phyloP scores from a whole-genome alignment of 2,888 invertebrate genomes.

The Candidula unifasciata region DNA sequence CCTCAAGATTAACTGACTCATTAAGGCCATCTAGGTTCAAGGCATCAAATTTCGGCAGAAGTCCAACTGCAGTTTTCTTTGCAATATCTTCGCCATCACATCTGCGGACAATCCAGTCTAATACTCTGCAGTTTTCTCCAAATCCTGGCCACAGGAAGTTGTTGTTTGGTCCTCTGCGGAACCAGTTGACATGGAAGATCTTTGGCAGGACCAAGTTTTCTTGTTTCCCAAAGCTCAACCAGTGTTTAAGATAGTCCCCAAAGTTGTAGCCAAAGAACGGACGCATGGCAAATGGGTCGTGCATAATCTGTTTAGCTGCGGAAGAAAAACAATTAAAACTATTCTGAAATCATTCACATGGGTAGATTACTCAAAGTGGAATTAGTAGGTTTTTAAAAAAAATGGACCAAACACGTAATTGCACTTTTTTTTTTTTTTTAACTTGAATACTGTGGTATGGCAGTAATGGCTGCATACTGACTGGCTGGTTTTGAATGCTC shows the following conservation, averaged over 20 bases:
- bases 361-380: no score
- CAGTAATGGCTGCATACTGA: no score
- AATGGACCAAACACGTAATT: no score
- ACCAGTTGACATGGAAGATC: slow-evolving; percentile 99
- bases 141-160: slow-evolving; percentile 99
- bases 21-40: slow-evolving; percentile 87
- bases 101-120: slow-evolving; percentile 96
- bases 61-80: slow-evolving; percentile 85
- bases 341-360: background rate
- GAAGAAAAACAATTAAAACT: slow-evolving; percentile 31
- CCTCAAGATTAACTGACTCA: slow-evolving; percentile 85
- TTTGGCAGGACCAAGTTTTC: slow-evolving; percentile 85
- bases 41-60: slow-evolving; percentile 77
- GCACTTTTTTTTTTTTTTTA: no score
- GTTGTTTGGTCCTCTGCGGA: slow-evolving; percentile 90
- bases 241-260: slow-evolving; percentile 95
- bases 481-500: no score
- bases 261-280: slow-evolving; percentile 99
- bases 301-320: slow-evolving; percentile 85
- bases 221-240: slow-evolving; percentile 91
- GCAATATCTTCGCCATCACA: slow-evolving; percentile 79
- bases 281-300: slow-evolving; percentile 99
- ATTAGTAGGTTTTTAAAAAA: no score
- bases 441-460: no score
- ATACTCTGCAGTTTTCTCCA: slow-evolving; percentile 92